Conservation (phyloP, 2,113 vertebrate species). For the Illadopsis cleaveri region DNA sequence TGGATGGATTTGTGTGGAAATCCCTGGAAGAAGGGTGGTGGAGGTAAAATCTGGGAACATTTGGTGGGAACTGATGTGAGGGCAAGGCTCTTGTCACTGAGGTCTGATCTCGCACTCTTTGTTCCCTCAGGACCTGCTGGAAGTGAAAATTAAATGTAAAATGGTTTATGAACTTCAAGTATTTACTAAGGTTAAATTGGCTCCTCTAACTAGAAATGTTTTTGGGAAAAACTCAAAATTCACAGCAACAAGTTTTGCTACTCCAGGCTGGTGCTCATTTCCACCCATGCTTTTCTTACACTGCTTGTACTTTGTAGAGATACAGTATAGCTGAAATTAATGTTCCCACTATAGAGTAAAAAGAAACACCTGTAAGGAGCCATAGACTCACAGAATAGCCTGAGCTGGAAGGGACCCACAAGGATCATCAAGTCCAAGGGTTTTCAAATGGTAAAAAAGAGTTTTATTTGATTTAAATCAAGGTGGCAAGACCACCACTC, state of each 20-base stretch:
- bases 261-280: neutral
- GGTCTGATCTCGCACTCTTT: neutral
- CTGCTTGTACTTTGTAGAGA: neutral
- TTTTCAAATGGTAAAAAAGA: neutral
- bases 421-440: neutral
- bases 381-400: neutral
- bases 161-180: neutral
- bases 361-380: neutral
- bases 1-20: neutral
- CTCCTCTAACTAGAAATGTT: neutral
- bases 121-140: neutral
- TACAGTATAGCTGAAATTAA: neutral
- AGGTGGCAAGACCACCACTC: neutral
- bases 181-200: neutral
- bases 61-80: neutral
- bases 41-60: neutral
- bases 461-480: neutral
- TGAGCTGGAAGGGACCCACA: neutral
- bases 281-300: neutral
- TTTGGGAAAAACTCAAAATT: neutral
- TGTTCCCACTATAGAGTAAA: neutral
- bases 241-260: neutral
- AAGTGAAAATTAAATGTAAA: neutral
- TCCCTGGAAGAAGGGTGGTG: neutral
- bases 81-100: fast-evolving